phyloP scores from a whole-genome alignment of 1,140 invertebrate genomes.

The Charaxes varanes region DNA sequence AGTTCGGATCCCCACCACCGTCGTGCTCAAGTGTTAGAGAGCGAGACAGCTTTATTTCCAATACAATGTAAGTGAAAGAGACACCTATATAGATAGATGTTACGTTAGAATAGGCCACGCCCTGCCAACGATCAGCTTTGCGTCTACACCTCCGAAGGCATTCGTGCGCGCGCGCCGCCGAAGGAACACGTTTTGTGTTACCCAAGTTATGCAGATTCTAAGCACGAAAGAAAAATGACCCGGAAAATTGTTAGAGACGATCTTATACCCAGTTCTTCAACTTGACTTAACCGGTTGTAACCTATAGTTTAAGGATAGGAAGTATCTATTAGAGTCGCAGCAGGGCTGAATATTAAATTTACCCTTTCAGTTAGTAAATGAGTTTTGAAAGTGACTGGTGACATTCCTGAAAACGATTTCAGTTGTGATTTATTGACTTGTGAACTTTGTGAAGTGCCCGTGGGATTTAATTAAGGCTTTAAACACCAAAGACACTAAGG shows the following conservation, averaged over 20 bases:
- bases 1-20: constrained; percentile 62
- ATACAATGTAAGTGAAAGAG: constrained; percentile 24
- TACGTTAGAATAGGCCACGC: constrained; percentile 66
- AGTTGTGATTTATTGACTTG: constrained; percentile 5
- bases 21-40: constrained; percentile 39
- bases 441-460: constrained; percentile 32
- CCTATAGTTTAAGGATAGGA: not conserved
- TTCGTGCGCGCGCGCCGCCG: constrained; percentile 65
- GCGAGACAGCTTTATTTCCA: constrained; percentile 22
- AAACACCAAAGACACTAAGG: constrained; percentile 13
- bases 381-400: constrained; percentile 55
- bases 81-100: constrained; percentile 45
- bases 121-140: constrained; percentile 37
- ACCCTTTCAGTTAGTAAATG: constrained; percentile 54
- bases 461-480: constrained; percentile 22
- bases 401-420: constrained; percentile 47
- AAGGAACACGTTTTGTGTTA: constrained; percentile 39
- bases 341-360: constrained; percentile 38
- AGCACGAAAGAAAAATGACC: constrained; percentile 3
- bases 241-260: constrained; percentile 2
- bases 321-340: constrained; percentile 9
- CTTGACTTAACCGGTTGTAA: not conserved
- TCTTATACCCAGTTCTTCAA: not conserved
- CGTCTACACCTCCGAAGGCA: constrained; percentile 56
- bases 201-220: not conserved